These are phyloP conservation scores for Achlya flavicornis DNA, from an alignment of 2,888 invertebrate species.

Conservation along the genomic window DNA sequence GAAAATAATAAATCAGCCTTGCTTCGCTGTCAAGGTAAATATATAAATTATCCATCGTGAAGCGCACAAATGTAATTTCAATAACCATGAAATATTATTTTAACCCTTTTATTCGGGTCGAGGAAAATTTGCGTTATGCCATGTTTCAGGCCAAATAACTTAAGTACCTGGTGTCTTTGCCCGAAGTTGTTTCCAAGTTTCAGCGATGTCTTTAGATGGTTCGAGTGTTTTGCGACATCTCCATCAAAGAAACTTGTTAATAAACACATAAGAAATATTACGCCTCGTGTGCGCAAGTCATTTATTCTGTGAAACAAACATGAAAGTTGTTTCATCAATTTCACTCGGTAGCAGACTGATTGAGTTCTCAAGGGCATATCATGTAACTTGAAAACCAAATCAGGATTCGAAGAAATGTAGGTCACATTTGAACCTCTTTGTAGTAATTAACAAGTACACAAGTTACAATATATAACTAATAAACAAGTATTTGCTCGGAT, in stretches of 20 bases:
- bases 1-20: slow-evolving; percentile 9
- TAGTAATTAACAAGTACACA: no score
- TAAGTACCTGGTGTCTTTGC: slow-evolving; percentile 27
- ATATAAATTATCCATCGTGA: slow-evolving; percentile 3
- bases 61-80: slow-evolving; percentile 1
- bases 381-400: background rate
- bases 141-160: slow-evolving; percentile 36
- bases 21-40: slow-evolving; percentile 4
- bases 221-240: slow-evolving; percentile 28
- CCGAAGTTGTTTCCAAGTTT: slow-evolving; percentile 34
- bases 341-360: background rate
- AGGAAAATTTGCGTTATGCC: background rate
- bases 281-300: slow-evolving; percentile 3
- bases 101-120: background rate
- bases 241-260: slow-evolving; percentile 42
- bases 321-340: background rate
- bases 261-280: slow-evolving; percentile 31
- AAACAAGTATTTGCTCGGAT: no score
- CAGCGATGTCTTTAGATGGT: slow-evolving; percentile 30
- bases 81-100: slow-evolving; percentile 1
- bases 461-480: no score
- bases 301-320: background rate
- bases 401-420: background rate
- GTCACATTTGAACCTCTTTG: background rate
- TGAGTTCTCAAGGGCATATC: background rate